Conservation (phyloP, 92 coral and sea anemone species). For the Porites lobata region DNA sequence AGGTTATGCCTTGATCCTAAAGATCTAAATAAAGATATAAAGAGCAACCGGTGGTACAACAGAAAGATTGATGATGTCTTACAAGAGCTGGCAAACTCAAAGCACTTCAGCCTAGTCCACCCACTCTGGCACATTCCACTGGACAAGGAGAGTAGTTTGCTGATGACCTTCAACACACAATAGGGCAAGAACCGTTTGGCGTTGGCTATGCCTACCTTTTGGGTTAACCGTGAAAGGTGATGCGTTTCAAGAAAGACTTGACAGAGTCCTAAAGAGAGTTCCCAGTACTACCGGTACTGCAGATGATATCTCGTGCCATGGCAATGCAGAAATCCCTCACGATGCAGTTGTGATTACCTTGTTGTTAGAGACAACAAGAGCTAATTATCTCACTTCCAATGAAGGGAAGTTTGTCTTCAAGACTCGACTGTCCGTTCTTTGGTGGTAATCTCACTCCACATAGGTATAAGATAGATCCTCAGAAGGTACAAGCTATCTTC, state of each 20-base stretch:
- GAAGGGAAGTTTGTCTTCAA: slow-evolving; percentile 6
- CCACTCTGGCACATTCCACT: slow-evolving; percentile 50
- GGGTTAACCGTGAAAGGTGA: neutral
- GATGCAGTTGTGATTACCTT: too few relatives aligned
- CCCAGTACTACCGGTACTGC: neutral
- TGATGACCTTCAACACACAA: slow-evolving; percentile 10
- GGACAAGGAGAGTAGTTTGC: too few relatives aligned
- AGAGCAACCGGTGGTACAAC: slow-evolving; percentile 53
- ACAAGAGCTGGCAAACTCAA: slow-evolving; percentile 42
- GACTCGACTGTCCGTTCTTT: slow-evolving; percentile 5
- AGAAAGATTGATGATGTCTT: slow-evolving; percentile 65
- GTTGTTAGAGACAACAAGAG: too few relatives aligned
- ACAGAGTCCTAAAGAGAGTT: too few relatives aligned
- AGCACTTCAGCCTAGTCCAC: slow-evolving; percentile 69
- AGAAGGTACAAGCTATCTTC: slow-evolving; percentile 10
- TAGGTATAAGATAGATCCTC: slow-evolving; percentile 8
- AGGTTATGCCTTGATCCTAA: too few relatives aligned
- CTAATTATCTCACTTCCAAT: neutral
- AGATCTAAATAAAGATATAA: slow-evolving; percentile 23
- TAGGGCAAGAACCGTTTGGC: neutral
- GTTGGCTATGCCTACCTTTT: neutral
- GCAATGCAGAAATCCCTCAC: neutral
- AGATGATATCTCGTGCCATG: slow-evolving; percentile 2
- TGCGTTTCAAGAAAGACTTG: too few relatives aligned
- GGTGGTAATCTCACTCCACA: slow-evolving; percentile 26